These are phyloP conservation scores for Cardinalis cardinalis DNA, from an alignment of 2,113 vertebrate species.

Conservation along the genomic window DNA sequence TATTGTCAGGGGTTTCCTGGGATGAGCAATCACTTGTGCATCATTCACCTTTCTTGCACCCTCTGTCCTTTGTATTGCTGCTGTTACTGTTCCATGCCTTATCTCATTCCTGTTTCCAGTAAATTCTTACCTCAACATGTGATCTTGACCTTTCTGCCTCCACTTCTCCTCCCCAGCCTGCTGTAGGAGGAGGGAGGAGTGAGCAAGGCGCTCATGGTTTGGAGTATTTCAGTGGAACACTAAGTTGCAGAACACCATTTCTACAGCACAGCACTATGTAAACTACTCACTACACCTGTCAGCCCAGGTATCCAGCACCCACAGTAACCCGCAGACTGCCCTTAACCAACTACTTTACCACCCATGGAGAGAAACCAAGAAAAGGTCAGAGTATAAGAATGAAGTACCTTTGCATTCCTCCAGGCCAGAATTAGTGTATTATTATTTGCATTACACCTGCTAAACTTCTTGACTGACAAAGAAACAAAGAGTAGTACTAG, in stretches of 20 bases:
- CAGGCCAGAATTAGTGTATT: not conserved
- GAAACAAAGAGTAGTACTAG: not conserved
- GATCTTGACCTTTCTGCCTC: not conserved
- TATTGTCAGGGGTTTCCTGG: not conserved
- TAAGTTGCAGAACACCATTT: not conserved
- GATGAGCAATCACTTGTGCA: not conserved
- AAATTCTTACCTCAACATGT: not conserved
- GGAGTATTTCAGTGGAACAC: not conserved
- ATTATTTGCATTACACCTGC: not conserved
- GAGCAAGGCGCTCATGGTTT: not conserved
- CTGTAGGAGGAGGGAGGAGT: not conserved
- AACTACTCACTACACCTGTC: not conserved
- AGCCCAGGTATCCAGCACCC: not conserved
- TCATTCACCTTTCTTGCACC: not conserved
- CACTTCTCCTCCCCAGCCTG: not conserved
- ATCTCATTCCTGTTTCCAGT: not conserved
- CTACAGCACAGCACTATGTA: rapidly evolving
- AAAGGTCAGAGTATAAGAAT: not conserved
- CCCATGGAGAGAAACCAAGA: not conserved
- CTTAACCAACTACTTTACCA: not conserved
- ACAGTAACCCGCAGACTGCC: not conserved
- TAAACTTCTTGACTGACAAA: not conserved
- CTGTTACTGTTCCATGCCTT: not conserved
- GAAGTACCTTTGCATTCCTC: not conserved
- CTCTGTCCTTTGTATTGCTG: not conserved